Percentiles rank a stretch among this genome's conserved stretches.
These are phyloP conservation scores for Dendronephthya gigantea DNA, from an alignment of 64 coral and sea anemone species.

Conservation along the genomic window DNA sequence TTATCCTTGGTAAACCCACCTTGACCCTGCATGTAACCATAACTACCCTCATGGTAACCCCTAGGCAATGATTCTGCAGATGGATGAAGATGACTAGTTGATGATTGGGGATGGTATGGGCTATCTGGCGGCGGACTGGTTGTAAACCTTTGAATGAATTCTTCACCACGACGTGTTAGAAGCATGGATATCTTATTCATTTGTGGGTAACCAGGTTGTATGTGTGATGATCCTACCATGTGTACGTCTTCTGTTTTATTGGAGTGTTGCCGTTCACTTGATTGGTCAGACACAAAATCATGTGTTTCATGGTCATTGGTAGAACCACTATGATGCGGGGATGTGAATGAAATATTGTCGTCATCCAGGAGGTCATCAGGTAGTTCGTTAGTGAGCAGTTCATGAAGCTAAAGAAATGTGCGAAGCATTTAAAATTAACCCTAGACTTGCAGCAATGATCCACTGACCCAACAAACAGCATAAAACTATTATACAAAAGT, in stretches of 20 bases:
- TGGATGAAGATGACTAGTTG: not conserved
- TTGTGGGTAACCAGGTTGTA: not conserved
- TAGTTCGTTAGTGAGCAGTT: slow-evolving; percentile 73
- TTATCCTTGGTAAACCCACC: not conserved
- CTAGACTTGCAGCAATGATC: too few species aligned
- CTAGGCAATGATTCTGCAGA: not conserved
- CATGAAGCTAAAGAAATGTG: slow-evolving; percentile 60
- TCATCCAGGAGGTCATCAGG: slow-evolving; percentile 80
- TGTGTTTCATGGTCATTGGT: slow-evolving; percentile 56
- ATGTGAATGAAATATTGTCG: slow-evolving; percentile 87
- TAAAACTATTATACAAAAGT: too few species aligned
- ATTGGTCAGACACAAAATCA: slow-evolving; percentile 28
- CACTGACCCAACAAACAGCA: too few species aligned
- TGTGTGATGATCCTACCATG: not conserved
- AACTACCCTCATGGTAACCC: not conserved
- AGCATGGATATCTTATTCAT: not conserved
- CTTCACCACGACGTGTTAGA: not conserved
- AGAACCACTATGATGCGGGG: slow-evolving; percentile 67
- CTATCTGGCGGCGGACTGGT: not conserved
- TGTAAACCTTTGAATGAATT: not conserved
- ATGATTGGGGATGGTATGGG: not conserved
- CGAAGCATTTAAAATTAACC: too few species aligned
- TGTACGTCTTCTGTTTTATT: slow-evolving; percentile 23
- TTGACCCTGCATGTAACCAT: not conserved
- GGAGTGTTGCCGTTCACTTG: slow-evolving; percentile 26